Evolutionary conservation across 1,140 invertebrate genomes (phyloP).

Genomic region (Eulimnadia texana): DNA sequence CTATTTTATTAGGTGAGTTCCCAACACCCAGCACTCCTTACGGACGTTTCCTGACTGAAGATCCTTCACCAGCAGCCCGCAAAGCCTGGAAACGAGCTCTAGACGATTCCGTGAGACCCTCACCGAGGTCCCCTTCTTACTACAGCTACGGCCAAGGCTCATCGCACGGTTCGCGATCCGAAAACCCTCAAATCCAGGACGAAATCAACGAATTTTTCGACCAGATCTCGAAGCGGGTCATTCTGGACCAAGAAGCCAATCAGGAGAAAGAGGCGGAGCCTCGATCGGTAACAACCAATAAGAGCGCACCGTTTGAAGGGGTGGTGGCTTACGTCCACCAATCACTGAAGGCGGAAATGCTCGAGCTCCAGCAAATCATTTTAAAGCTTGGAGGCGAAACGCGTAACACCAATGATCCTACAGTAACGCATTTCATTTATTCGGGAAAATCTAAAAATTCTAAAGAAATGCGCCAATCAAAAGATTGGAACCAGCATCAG

Average conservation of each 20-base stretch:
- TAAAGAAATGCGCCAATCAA: conserved; percentile 30
- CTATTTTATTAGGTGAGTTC: neutral
- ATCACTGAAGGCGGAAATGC: neutral
- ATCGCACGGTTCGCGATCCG: neutral
- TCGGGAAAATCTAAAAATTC: conserved; percentile 28
- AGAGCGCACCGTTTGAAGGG: neutral
- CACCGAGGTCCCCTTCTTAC: neutral
- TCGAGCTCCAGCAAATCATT: conserved; percentile 28
- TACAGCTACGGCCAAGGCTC: neutral
- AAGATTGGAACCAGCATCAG: conserved; percentile 27
- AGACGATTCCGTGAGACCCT: conserved; percentile 19
- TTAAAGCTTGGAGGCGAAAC: conserved; percentile 29
- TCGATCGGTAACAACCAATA: neutral
- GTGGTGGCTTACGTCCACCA: neutral
- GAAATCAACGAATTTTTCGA: neutral
- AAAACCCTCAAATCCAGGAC: neutral
- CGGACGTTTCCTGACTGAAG: conserved; percentile 30
- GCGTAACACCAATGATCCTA: conserved; percentile 27
- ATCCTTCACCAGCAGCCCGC: conserved; percentile 35
- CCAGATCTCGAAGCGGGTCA: neutral
- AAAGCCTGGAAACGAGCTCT: conserved; percentile 36
- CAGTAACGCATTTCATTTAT: conserved; percentile 31
- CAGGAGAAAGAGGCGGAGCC: neutral
- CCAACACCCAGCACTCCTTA: conserved; percentile 35
- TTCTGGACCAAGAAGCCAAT: neutral